Evolutionary conservation across 2,113 vertebrate genomes (phyloP), one percentile per base, ranked within the genome.

Genomic region (Siphamia tubifer): DNA sequence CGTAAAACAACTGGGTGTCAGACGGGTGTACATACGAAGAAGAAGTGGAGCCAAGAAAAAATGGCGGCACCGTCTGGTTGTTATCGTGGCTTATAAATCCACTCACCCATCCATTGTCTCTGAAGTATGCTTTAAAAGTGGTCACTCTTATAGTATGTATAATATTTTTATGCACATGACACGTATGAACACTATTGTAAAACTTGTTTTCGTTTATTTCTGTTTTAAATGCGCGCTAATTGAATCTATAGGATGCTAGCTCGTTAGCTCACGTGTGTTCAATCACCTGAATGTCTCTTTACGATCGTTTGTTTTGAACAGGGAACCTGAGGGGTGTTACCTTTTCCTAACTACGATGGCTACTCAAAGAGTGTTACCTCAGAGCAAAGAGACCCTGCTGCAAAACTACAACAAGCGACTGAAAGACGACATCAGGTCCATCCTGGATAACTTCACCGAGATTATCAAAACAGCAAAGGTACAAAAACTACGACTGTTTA

Each of bases 391-490:
- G 88, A 92, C 94, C 1, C 90, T 99, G 42, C 90, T 99, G 6
- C 98, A 99, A 91, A 99, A 94, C 19, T 99, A 99, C 91, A 99
- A 98, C 89, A 99, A 99, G 80, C 93, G 97, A 17, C 92, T 99
- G 17, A 97, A 96, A 64, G 98, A 99, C n/a, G 98, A 99, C 5
- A 87, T 98, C 80, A 92, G 93, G 30, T 99, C 97, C 35, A 94
- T 99, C 76, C 90, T 96, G 90, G 97, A 99, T 62, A 99, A 99
- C 83, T 98, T 99, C 81, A 96, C 96, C 0, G 98, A 99, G 53
- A 98, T 98, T 27, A 94, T 99, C 57, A 99, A 98, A 81, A 96
- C 95, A 0, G 95, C 96, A 2, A 97, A 95, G 96, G 98, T 98
- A 31, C 13, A 19, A 9, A 5, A n/a, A n/a, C n/a, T n/a, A n/a